Percentiles rank a stretch among this genome's conserved stretches.
phyloP scores from a whole-genome alignment of 2,888 invertebrate species.

The Archips crataeganus region DNA sequence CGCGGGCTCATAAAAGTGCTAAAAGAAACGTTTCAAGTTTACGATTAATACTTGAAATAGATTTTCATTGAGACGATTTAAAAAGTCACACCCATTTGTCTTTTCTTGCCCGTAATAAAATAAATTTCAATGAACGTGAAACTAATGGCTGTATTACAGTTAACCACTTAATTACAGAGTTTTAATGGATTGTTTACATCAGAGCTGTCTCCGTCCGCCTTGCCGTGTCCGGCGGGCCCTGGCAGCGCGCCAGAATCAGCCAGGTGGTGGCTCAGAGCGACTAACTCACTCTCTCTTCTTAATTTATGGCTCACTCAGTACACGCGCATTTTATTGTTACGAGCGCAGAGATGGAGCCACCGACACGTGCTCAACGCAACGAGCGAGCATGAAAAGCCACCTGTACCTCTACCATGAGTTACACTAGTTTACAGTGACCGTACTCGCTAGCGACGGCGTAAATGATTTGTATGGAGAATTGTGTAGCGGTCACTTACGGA shows the following conservation, averaged over 20 bases:
- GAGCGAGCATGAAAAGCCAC: neutral
- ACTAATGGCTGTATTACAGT: neutral
- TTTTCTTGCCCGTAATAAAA: neutral
- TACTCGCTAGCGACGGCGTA: no score
- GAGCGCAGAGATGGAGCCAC: conserved; percentile 2
- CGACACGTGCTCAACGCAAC: neutral
- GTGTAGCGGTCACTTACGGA: no score
- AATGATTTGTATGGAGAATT: no score
- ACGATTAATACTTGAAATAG: neutral
- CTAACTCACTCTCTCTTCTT: neutral
- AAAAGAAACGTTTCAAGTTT: neutral
- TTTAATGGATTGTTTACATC: neutral
- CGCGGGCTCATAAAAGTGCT: conserved; percentile 6
- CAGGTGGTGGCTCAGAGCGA: neutral
- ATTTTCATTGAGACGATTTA: neutral
- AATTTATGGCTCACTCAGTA: neutral
- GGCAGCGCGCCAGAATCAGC: neutral
- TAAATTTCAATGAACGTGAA: neutral
- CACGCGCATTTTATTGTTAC: conserved; percentile 2
- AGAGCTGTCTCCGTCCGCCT: neutral
- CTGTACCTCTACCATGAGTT: no score
- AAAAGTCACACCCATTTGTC: neutral
- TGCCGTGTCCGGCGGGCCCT: neutral
- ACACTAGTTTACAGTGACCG: no score
- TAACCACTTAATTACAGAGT: neutral